Conservation (phyloP, 2,113 vertebrate genomes). For the Nyctibius bracteatus region DNA sequence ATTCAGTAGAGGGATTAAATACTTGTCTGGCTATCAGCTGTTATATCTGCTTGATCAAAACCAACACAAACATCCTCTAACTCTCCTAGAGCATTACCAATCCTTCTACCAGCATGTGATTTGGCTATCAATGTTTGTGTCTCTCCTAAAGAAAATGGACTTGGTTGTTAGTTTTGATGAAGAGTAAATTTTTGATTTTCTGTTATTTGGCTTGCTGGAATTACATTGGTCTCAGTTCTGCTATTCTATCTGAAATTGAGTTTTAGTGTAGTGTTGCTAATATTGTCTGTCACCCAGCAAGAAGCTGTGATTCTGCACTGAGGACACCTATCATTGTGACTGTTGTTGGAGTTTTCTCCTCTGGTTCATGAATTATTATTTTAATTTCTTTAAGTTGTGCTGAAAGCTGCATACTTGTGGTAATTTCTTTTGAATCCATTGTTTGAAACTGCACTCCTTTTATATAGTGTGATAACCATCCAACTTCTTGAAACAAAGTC, state of each 20-base stretch:
- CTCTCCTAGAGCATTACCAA: neutral
- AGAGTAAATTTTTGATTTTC: neutral
- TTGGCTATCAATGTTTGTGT: neutral
- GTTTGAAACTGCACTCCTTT: neutral
- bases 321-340: neutral
- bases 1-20: neutral
- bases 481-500: neutral
- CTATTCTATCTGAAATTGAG: neutral
- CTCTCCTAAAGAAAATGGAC: neutral
- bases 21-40: neutral
- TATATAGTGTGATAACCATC: neutral
- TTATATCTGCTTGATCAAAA: neutral
- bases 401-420: neutral
- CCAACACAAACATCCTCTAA: neutral
- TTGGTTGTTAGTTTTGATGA: neutral
- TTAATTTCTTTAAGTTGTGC: neutral
- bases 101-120: neutral
- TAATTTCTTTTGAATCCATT: neutral
- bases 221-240: neutral
- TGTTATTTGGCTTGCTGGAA: neutral
- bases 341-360: neutral
- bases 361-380: neutral
- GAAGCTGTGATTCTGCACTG: neutral
- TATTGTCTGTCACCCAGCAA: neutral
- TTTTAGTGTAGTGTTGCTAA: neutral